These are phyloP conservation scores for Cochlearius cochlearius DNA, from an alignment of 2,113 vertebrate species.

Conservation along the genomic window DNA sequence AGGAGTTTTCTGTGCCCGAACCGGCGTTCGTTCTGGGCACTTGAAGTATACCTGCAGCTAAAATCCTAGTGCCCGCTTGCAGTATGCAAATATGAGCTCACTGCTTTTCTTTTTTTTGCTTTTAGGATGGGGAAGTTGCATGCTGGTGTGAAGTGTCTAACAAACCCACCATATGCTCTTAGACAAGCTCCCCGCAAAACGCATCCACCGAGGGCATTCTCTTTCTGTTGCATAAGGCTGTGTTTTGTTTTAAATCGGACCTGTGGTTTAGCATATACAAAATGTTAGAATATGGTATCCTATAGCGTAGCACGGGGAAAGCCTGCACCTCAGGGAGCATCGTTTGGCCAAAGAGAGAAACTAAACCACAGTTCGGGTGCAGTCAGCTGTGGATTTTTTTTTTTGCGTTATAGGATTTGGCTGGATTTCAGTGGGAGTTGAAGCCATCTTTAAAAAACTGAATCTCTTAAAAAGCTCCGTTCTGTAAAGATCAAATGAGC, in stretches of 20 bases:
- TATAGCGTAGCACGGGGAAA: accelerated
- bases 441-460: neutral
- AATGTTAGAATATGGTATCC: neutral
- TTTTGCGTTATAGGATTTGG: neutral
- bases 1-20: neutral
- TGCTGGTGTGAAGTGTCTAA: neutral
- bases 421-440: slow-evolving; percentile 11
- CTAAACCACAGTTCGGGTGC: neutral
- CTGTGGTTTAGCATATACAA: neutral
- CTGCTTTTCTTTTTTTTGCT: neutral
- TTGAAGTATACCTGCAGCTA: neutral
- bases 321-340: neutral
- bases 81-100: neutral
- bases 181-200: neutral
- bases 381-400: neutral
- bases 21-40: accelerated
- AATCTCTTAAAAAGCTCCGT: neutral
- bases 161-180: neutral
- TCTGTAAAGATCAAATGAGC: slow-evolving; percentile 1
- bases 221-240: neutral
- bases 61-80: neutral
- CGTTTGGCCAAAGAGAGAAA: neutral
- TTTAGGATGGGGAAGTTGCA: neutral
- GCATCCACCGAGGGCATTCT: accelerated
- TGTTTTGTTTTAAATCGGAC: neutral